Evolutionary conservation across 2,797 vertebrate species (phyloP).

Genomic region (Pipistrellus pipistrellus): DNA sequence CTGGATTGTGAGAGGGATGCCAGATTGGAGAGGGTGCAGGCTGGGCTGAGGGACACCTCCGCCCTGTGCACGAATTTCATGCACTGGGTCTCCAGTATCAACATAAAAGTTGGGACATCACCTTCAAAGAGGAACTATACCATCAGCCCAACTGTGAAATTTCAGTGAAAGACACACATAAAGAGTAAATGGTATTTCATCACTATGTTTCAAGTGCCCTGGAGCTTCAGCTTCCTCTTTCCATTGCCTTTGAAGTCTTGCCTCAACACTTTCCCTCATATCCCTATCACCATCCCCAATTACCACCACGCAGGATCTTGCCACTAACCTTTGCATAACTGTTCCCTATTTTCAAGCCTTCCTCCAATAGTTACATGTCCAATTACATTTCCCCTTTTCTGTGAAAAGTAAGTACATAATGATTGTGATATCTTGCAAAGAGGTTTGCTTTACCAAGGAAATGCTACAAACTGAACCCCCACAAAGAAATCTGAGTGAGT

Average conservation of each 20-base stretch:
- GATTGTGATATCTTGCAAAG: slow-evolving; percentile 44
- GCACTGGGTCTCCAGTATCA: neutral
- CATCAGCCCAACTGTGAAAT: neutral
- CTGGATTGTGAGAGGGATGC: too few relatives aligned
- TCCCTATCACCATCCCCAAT: neutral
- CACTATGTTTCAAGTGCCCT: neutral
- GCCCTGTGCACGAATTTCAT: too few relatives aligned
- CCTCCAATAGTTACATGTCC: neutral
- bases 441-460: slow-evolving; percentile 22
- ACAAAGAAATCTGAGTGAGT: slow-evolving; percentile 40
- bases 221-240: too few relatives aligned
- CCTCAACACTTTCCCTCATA: neutral
- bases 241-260: neutral
- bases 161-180: neutral
- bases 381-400: slow-evolving; percentile 57
- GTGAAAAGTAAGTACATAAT: neutral
- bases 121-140: slow-evolving; percentile 21
- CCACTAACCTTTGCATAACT: neutral
- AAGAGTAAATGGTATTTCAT: neutral
- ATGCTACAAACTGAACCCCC: neutral
- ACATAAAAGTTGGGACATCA: slow-evolving; percentile 50
- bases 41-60: too few relatives aligned
- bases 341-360: neutral
- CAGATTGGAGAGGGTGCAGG: too few relatives aligned
- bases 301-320: neutral